phyloP scores from a whole-genome alignment of 2,797 vertebrate genomes.

The Chaetodon trifasciatus region DNA sequence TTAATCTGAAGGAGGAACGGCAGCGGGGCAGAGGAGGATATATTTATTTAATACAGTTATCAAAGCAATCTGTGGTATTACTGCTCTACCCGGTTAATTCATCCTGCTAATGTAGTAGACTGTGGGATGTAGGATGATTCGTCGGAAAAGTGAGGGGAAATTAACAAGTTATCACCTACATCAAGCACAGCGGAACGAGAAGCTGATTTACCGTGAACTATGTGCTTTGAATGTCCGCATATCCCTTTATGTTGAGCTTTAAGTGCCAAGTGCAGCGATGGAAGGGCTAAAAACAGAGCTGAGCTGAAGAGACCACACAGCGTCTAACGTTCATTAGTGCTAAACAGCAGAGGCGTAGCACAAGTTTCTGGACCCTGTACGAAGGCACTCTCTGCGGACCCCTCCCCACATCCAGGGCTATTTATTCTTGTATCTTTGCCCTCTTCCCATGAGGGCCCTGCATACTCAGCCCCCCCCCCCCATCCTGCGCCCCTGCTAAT shows the following conservation, averaged over 20 bases:
- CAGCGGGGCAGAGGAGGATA: background rate
- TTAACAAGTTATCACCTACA: conserved; percentile 8
- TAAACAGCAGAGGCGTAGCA: background rate
- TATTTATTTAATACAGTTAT: conserved; percentile 19
- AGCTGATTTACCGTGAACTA: background rate
- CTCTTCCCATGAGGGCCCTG: no score
- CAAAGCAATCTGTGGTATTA: conserved; percentile 6
- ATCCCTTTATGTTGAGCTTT: background rate
- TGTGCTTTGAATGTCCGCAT: background rate
- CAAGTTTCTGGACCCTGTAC: no score
- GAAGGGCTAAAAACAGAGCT: background rate
- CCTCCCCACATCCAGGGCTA: no score
- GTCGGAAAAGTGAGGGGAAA: background rate
- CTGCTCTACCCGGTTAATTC: background rate
- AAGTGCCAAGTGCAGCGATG: background rate
- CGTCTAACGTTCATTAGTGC: conserved; percentile 6
- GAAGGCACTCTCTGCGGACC: no score
- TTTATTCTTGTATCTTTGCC: no score
- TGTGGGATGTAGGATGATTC: background rate
- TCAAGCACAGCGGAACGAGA: background rate
- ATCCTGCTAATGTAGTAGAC: conserved; percentile 1
- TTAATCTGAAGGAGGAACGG: conserved; percentile 13
- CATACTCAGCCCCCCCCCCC: no score
- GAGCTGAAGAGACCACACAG: background rate
- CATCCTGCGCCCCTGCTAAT: background rate